Percentiles rank a stretch among this genome's conserved stretches.
These are phyloP conservation scores for Steromphala cineraria DNA, from an alignment of 2,888 invertebrate species.

Conservation along the genomic window DNA sequence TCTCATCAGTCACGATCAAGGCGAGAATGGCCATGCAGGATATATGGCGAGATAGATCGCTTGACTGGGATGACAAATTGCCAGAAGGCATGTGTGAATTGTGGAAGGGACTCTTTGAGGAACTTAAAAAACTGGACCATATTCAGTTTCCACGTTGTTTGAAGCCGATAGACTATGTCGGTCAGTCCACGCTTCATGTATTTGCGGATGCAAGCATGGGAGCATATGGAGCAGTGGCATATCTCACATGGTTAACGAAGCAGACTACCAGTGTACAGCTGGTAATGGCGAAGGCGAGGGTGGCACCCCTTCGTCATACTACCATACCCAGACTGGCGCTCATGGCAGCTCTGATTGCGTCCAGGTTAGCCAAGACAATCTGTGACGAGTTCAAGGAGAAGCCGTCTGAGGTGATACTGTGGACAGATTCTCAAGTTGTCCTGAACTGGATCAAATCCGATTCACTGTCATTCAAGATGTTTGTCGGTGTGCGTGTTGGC, in stretches of 20 bases:
- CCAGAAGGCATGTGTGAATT: too few species aligned
- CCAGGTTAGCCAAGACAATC: slow-evolving; percentile 24
- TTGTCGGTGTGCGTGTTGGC: slow-evolving; percentile 6
- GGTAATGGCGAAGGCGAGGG: slow-evolving; percentile 19
- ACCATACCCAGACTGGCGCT: slow-evolving; percentile 25
- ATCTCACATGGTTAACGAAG: slow-evolving; percentile 18
- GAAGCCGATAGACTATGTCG: slow-evolving; percentile 13
- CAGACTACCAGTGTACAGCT: too few species aligned
- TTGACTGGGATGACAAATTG: slow-evolving; percentile 18
- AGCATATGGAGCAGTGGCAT: slow-evolving; percentile 24
- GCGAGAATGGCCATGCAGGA: slow-evolving; percentile 24
- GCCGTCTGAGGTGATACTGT: not conserved
- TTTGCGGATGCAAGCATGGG: slow-evolving; percentile 24
- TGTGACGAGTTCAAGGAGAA: slow-evolving; percentile 6
- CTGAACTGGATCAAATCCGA: not conserved
- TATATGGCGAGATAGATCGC: slow-evolving; percentile 1
- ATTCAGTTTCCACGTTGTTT: slow-evolving; percentile 2
- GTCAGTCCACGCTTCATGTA: slow-evolving; percentile 13
- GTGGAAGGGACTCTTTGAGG: too few species aligned
- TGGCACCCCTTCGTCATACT: slow-evolving; percentile 26
- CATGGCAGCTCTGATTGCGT: slow-evolving; percentile 23
- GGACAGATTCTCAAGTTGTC: too few species aligned
- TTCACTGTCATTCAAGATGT: not conserved
- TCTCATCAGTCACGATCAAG: slow-evolving; percentile 17
- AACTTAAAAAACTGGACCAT: not conserved